Base-by-base conservation (phyloP, 2,797 vertebrate species). In the Fistularia tabacaria region DNA sequence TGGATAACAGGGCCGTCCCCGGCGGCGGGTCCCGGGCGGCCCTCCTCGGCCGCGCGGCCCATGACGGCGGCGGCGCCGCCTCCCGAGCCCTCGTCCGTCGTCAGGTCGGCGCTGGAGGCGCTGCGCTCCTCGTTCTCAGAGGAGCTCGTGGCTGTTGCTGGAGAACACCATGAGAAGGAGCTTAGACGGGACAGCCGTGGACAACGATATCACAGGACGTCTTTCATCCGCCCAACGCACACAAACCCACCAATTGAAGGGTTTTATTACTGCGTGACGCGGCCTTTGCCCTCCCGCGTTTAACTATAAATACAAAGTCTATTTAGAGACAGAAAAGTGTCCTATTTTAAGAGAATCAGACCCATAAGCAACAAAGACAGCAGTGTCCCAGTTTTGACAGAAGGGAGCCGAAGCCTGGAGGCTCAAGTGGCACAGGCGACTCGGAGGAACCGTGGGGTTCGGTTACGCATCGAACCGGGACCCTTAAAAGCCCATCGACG, bases 71-170 rank as follows among this genome's bases (percentile, higher is more conserved):
- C 83, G 38, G 88, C 89, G 14, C 87, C 77, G 60, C 85, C 82
- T 66, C 90, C 88, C 10, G 89, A 79, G 71, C 88, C 85, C 49
- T 93, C 91, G 45, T 98, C 95, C 82, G 92, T 94, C 54, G 80
- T 92, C 91, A 92, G 93, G 62, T 95, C 93, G 80, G 97, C 87
- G 77, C 93, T 96, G 73, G 94, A 95, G 65, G 91, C 89, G 66
- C 94, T 94, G 55, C 94, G 95, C 72, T 98, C 97, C 79, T 98
- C 97, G 45, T 98, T 98, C 89, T 99, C 97, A 67, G 96, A 98
- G 15, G 97, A 98, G 77, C 95, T 99, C 51, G 95, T 98, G 87
- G 93, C 93, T 47, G 96, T 97, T 61, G 95, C 97, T 99, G 85
- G 59, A 54, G 37, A 38, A 46, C 14, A 50, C 6, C 54, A 39